Evolutionary conservation across 2,113 vertebrate genomes (phyloP).

Genomic region (Syngnathus floridae): DNA sequence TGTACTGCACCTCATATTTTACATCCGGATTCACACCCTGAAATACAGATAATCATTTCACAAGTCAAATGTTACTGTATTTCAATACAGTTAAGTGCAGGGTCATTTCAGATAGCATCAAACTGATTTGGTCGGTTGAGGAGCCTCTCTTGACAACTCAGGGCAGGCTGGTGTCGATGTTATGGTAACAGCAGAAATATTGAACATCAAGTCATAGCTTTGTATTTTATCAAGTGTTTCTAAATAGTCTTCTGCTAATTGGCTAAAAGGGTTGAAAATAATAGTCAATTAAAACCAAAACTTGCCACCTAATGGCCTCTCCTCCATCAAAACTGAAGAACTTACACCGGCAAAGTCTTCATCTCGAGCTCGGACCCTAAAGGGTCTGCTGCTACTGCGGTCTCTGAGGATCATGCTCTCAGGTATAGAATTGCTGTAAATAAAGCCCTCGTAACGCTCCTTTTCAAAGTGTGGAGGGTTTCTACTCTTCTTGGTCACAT

Average conservation of each 20-base stretch:
- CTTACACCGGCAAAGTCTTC: conserved; percentile 67
- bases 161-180: not conserved
- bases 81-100: not conserved
- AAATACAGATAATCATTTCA: not conserved
- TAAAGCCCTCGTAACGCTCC: conserved; percentile 59
- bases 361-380: conserved; percentile 66
- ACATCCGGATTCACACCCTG: conserved; percentile 79
- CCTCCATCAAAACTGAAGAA: not conserved
- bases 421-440: conserved; percentile 57
- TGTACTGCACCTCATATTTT: conserved; percentile 75
- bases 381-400: conserved; percentile 62
- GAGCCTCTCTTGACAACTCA: not conserved
- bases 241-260: not conserved
- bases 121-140: not conserved
- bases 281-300: not conserved
- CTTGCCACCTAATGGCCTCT: not conserved
- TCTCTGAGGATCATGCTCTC: conserved; percentile 76
- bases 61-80: not conserved
- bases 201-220: not conserved
- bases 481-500: conserved; percentile 74
- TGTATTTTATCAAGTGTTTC: not conserved
- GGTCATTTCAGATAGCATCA: not conserved
- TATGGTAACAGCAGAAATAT: not conserved
- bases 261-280: not conserved
- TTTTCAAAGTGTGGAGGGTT: conserved; percentile 71